phyloP scores from a whole-genome alignment of 2,888 invertebrate species.

The Frankliniella intonsa region DNA sequence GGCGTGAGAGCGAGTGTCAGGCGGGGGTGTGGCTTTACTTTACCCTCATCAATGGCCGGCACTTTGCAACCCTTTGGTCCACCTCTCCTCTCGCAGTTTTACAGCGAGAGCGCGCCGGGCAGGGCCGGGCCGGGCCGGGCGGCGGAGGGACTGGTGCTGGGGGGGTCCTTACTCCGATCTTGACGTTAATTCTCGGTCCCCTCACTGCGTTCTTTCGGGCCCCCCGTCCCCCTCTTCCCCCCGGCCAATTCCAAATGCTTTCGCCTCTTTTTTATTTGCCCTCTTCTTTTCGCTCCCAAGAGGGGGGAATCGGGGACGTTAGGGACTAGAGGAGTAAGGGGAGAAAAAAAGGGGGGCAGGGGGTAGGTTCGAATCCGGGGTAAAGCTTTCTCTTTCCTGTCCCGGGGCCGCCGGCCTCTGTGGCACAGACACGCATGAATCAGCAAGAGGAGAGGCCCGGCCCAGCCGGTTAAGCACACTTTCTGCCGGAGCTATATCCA shows the following conservation, averaged over 20 bases:
- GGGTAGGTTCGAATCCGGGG: no score
- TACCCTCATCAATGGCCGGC: background rate
- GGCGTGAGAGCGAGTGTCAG: constrained; percentile 1
- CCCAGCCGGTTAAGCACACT: background rate
- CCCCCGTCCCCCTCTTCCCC: background rate
- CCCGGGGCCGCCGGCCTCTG: no score
- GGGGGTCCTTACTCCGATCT: no score
- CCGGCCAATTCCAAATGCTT: background rate
- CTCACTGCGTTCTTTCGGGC: background rate
- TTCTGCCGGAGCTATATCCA: background rate
- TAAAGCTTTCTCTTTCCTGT: no score
- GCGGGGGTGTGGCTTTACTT: background rate
- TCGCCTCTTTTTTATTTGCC: no score
- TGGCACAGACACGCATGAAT: background rate
- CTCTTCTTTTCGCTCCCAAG: background rate
- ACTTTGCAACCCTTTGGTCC: background rate
- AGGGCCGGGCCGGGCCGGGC: no score
- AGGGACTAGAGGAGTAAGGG: background rate
- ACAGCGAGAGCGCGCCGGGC: no score
- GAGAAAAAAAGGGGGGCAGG: background rate
- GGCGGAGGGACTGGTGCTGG: no score
- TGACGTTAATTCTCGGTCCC: no score
- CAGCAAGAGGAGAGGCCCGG: background rate
- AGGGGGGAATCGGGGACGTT: background rate
- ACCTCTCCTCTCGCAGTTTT: no score